Percentiles rank a stretch among this genome's conserved stretches.
Conservation (phyloP, 35 echinoderm and acorn worm genomes). For the Lytechinus variegatus region DNA sequence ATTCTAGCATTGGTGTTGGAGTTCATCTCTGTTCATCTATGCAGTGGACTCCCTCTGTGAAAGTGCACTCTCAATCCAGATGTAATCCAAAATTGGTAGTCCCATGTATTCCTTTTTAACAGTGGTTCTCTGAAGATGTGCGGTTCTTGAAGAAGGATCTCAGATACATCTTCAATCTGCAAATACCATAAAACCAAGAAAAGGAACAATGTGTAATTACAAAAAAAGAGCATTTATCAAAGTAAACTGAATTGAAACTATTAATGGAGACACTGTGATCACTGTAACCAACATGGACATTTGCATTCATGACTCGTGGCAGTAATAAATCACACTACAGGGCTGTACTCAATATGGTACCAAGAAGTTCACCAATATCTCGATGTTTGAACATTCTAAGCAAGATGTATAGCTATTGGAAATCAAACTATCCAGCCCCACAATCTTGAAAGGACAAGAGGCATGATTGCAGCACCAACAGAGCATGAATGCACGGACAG, state of each 20-base stretch:
- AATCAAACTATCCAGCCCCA: too few species aligned
- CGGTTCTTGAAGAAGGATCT: background rate
- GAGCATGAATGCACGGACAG: too few species aligned
- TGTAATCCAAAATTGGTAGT: constrained; percentile 2
- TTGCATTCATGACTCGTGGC: background rate
- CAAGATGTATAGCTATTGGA: too few species aligned
- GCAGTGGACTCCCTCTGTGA: constrained; percentile 3
- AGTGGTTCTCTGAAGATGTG: background rate
- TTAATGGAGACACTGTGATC: background rate
- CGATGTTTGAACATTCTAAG: too few species aligned
- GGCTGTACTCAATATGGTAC: background rate
- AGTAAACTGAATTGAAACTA: background rate
- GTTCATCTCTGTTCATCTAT: background rate
- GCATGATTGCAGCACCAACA: too few species aligned
- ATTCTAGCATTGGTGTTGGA: constrained; percentile 14
- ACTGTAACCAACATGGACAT: background rate
- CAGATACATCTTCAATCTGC: background rate
- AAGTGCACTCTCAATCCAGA: constrained; percentile 14
- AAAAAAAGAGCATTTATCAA: background rate
- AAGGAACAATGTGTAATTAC: background rate
- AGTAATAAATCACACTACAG: background rate
- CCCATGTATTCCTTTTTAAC: constrained; percentile 12
- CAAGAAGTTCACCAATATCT: too few species aligned
- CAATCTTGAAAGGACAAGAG: too few species aligned
- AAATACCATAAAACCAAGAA: background rate